A percentile compares a stretch with the other conserved stretches of the same genome.
These are phyloP conservation scores for Caenorhabditis japonica DNA, from an alignment of 2,888 invertebrate genomes.

Conservation along the genomic window DNA sequence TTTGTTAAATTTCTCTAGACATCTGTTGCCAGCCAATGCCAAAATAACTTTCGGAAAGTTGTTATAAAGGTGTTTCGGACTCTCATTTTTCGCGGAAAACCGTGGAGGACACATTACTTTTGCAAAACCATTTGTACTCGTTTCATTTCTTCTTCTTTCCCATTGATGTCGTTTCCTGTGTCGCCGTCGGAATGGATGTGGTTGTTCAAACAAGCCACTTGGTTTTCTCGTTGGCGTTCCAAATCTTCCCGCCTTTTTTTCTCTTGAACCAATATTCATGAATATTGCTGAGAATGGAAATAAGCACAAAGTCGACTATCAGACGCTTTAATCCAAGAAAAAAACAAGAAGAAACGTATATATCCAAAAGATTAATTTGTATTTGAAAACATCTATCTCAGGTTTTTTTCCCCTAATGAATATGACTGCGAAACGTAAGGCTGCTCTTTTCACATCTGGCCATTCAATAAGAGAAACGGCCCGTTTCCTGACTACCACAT, in stretches of 20 bases:
- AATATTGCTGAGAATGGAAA: slow-evolving; percentile 26
- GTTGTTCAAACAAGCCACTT: slow-evolving; percentile 47
- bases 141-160: slow-evolving; percentile 28
- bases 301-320: background rate
- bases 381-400: no score
- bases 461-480: slow-evolving; percentile 21
- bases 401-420: no score
- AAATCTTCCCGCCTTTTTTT: slow-evolving; percentile 19
- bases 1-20: background rate
- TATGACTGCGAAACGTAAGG: background rate
- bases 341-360: background rate
- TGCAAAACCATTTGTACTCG: slow-evolving; percentile 24
- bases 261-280: slow-evolving; percentile 25
- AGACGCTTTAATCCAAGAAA: slow-evolving; percentile 13
- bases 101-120: slow-evolving; percentile 38
- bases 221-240: slow-evolving; percentile 23
- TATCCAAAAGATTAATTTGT: no score
- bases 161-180: slow-evolving; percentile 27
- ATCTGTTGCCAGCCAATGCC: slow-evolving; percentile 9
- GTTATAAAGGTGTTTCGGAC: no score
- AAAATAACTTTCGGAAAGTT: background rate
- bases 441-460: slow-evolving; percentile 21
- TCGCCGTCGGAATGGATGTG: slow-evolving; percentile 14
- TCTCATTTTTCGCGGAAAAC: slow-evolving; percentile 36
- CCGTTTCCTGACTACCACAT: slow-evolving; percentile 20